Conservation (phyloP, 2,888 invertebrate species). For the Linnaemya tessellans region DNA sequence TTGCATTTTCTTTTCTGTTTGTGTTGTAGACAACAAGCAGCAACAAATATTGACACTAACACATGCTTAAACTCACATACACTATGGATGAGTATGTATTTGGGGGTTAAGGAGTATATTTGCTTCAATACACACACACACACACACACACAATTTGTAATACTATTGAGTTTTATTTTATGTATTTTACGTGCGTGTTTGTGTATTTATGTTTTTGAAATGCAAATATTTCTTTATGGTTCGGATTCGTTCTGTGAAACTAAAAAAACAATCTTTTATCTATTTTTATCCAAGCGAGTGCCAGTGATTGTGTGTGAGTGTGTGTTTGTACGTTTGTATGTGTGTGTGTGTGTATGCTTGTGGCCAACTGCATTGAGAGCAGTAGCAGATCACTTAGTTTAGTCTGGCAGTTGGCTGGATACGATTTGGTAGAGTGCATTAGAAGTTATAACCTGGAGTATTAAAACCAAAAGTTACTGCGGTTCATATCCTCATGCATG, state of each 20-base stretch:
- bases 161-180: slow-evolving; percentile 22
- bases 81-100: too few relatives aligned
- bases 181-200: slow-evolving; percentile 20
- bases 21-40: background rate
- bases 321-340: background rate
- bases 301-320: slow-evolving; percentile 5
- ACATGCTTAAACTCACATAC: background rate
- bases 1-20: slow-evolving; percentile 13
- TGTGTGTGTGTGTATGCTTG: background rate
- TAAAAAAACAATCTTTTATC: slow-evolving; percentile 19
- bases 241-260: background rate
- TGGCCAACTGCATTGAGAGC: slow-evolving; percentile 48
- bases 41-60: slow-evolving; percentile 19
- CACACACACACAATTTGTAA: slow-evolving; percentile 21
- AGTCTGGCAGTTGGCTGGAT: slow-evolving; percentile 56
- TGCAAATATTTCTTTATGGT: slow-evolving; percentile 43
- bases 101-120: too few relatives aligned
- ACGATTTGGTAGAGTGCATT: slow-evolving; percentile 63
- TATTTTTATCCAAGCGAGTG: background rate
- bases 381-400: slow-evolving; percentile 51
- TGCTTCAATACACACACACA: background rate
- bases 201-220: slow-evolving; percentile 46
- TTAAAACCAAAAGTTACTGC: slow-evolving; percentile 65
- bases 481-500: slow-evolving; percentile 38
- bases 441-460: slow-evolving; percentile 65